Conservation (phyloP, 1,140 invertebrate species). For the Apocrypta bakeri region DNA sequence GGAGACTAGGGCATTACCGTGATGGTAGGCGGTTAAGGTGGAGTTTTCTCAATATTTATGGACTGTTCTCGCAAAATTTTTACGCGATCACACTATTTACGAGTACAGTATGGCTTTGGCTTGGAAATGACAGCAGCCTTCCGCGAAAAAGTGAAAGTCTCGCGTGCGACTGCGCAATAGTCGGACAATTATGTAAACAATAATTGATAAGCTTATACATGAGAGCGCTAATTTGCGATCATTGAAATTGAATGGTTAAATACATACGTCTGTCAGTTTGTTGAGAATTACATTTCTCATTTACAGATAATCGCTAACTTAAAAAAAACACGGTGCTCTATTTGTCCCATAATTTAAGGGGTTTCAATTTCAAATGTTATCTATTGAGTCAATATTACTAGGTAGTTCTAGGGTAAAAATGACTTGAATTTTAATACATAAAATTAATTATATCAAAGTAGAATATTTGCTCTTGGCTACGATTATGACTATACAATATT, state of each 20-base stretch:
- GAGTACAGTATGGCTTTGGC: neutral
- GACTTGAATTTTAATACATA: too few species aligned
- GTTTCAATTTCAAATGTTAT: too few species aligned
- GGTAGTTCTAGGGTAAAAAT: too few species aligned
- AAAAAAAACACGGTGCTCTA: neutral
- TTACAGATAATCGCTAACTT: neutral
- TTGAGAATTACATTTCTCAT: too few species aligned
- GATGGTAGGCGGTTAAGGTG: neutral
- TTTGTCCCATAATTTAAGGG: too few species aligned
- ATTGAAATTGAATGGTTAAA: neutral
- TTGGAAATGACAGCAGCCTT: neutral
- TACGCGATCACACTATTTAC: neutral
- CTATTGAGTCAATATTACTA: too few species aligned
- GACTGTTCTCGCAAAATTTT: neutral
- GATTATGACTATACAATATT: too few species aligned
- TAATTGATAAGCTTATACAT: neutral
- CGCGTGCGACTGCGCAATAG: too few species aligned
- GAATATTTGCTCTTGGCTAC: too few species aligned
- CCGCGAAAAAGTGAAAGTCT: slow-evolving; percentile 5
- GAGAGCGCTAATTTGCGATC: neutral
- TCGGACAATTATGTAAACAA: neutral
- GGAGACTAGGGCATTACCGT: neutral
- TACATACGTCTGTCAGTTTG: too few species aligned
- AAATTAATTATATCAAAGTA: too few species aligned
- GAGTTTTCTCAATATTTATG: slow-evolving; percentile 1